Base-by-base conservation (phyloP, 2,888 invertebrate species). In the Quadriops clusia region DNA sequence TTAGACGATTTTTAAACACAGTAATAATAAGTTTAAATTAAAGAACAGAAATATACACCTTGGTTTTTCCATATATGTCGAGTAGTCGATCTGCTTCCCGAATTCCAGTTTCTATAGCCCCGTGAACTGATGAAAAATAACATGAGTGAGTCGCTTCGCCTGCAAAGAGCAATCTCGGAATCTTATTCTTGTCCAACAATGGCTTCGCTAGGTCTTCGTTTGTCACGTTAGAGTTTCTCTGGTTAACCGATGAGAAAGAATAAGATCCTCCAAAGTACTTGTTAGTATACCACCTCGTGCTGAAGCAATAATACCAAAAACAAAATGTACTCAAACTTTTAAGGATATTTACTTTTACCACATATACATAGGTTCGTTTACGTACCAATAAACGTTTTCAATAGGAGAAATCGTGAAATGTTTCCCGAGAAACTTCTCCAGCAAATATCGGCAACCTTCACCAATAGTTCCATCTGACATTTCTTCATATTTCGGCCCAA, bases 221-320 rank as follows among this genome's bases (percentile, higher is more conserved):
- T 16, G 30, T 22, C 7, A 7, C 7, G 3, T 30, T 26, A 20
- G 26, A 12, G 17, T 36, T 24, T 9, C 33, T 36, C 3, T 40
- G 34, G 14, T 33, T 31, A 6, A 36, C 16, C n/a, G 42, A 41
- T 32, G 41, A 31, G 20, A 32, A 45, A 1, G 43, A 44, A 12
- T 44, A 42, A 2, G 41, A 35, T 9, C 45, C 45, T 23, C 71
- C 64, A 1, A 75, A 72, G 52, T 64, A 69, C 2, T 70, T 70
- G 56, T 80, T 72, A 1, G 64, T 63, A 38, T 64, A 65, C 84
- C 83, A 83, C n/a, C n/a, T n/a, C n/a, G n/a, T n/a, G n/a, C n/a
- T n/a, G n/a, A n/a, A n/a, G n/a, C n/a, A n/a, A 1, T 56, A 61
- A 1, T 81, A 73, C 42, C 79, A 78, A 53, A 35, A 51, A 44